Evolutionary conservation across 2,888 invertebrate species (phyloP), one percentile per base, ranked within the genome.

Genomic region (Drosophila borborema): DNA sequence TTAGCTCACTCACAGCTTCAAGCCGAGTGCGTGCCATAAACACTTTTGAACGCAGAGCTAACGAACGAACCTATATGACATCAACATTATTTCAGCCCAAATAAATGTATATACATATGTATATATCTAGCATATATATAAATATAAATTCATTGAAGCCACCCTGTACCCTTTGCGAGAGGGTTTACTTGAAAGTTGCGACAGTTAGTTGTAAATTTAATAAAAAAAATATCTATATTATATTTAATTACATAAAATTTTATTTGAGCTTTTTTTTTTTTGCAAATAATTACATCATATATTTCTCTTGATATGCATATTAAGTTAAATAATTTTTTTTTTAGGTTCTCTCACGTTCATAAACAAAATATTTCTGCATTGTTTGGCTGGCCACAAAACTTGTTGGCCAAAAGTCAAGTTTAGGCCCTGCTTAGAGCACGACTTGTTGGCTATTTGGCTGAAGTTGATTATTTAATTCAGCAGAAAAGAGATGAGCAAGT

Each of bases 401-500:
- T n/a, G 56, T 60, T 54, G 28, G 51, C 53, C 28, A 34, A 64
- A 34, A 70, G 59, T 38, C 34, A 60, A 46, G 61, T 51, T 56
- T 38, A 55, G 70, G 80, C 68, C 55, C 54, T 58, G 72, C 59
- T 72, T 63, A 60, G 51, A 70, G 49, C 64, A 31, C 54, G 53
- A 23, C 45, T 62, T 66, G 62, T 59, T 74, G 58, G 48, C 46
- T 48, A 60, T 64, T 64, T 66, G 55, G 73, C 16, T 64, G 16
- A 63, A 36, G 59, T 61, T 59, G 72, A 74, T 55, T 76, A 66
- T 72, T 79, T 86, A 86, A 80, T 84, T 86, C 81, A 71, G 61
- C 73, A 62, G 86, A 84, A 86, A 80, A 71, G 65, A 80, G 86
- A 84, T 86, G 83, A 84, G 81, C 79, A 80, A 84, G 81, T 84